Conservation (phyloP, 2,113 vertebrate genomes). For the Phaethornis superciliosus region DNA sequence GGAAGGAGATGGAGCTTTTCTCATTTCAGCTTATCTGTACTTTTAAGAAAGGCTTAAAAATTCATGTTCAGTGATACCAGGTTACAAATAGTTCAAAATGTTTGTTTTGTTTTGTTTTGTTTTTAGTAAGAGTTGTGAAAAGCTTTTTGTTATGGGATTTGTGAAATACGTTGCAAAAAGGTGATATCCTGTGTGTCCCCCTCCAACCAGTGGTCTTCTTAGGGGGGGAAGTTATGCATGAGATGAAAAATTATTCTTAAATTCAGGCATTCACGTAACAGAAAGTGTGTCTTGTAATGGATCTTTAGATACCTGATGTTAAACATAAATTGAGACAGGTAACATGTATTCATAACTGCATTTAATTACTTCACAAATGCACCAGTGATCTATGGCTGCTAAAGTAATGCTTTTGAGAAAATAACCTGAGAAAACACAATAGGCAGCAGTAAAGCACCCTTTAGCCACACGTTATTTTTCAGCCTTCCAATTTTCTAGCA, state of each 20-base stretch:
- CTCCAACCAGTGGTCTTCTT: background rate
- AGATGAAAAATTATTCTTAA: background rate
- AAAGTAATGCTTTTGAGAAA: background rate
- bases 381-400: background rate
- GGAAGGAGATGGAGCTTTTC: background rate
- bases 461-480: slow-evolving; percentile 4
- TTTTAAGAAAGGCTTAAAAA: background rate
- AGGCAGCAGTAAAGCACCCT: background rate
- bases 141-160: background rate
- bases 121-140: background rate
- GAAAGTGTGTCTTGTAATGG: accelerated
- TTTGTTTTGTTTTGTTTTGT: background rate
- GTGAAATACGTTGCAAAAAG: background rate
- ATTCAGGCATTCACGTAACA: background rate
- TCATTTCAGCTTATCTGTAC: background rate
- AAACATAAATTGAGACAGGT: background rate
- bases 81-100: background rate
- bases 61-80: background rate
- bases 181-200: background rate
- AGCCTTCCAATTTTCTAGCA: background rate
- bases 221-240: background rate
- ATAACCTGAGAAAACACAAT: background rate
- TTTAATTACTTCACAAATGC: background rate
- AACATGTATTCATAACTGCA: background rate
- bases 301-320: background rate